Evolutionary conservation across 2,888 invertebrate species (phyloP), one percentile per base, ranked within the genome.

Genomic region (Andricus curvator): DNA sequence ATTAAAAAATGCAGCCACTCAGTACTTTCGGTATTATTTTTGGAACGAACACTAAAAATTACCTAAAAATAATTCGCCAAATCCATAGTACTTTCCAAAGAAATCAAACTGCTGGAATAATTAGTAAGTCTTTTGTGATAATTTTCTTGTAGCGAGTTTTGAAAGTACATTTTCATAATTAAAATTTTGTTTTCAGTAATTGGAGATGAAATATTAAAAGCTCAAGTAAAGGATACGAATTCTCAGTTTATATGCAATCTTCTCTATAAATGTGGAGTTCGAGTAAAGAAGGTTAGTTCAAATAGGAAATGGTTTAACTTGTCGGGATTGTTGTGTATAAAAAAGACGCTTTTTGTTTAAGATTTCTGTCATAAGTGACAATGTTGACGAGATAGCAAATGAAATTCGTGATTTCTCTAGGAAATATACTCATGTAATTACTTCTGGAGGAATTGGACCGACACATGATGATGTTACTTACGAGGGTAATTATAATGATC

Each of bases 391-490:
- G 68, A 96, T 97, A 81, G 94, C 95, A 6, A 89, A 93, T 37
- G 96, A 96, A 93, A 95, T 97, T 4, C 90, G 91, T 74, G 84
- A 92, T 62, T 96, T 96, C 89, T 95, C 96, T 4, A 87, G 91
- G 4, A 92, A 89, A 78, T 96, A 93, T 89, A 94, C 94, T 67
- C 95, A 95, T 92, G 96, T 97, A 13, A 94, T 97, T 80, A 96
- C 97, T 0, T 94, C 96, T 0, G 97, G 97, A 29, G 97, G 97
- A 51, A 95, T 96, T 82, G 96, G 96, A 20, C 96, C 96, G 1
- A 96, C 96, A 22, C 96, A 96, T 90, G 96, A 96, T 92, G 96
- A 96, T 91, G 93, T 96, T 86, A 96, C 96, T 1, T 96, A 95
- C 92, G 95, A 95, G 93, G 96, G 96, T 92, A 85, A 77, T 78